A percentile compares a stretch with the other conserved stretches of the same genome.
These are phyloP conservation scores for Borostomias antarcticus DNA, from an alignment of 2,797 vertebrate species.

Conservation along the genomic window DNA sequence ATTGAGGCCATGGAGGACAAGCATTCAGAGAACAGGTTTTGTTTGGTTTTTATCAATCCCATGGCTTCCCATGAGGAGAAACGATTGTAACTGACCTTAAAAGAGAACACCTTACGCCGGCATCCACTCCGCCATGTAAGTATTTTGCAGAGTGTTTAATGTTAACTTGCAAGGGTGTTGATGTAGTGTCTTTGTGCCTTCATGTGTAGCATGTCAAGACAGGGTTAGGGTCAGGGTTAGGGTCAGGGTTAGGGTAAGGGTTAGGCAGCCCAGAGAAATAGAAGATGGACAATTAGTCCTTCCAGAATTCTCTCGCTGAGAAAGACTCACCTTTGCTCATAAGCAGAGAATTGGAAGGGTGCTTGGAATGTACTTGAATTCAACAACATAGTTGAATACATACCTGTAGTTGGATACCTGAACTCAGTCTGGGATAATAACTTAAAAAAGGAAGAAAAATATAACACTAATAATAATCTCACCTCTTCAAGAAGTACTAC, in stretches of 20 bases:
- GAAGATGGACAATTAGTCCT: constrained; percentile 38
- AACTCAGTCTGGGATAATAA: no score
- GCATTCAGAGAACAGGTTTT: constrained; percentile 77
- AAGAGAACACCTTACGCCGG: constrained; percentile 72
- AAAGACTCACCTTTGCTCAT: constrained; percentile 57
- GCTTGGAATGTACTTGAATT: neutral
- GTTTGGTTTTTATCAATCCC: constrained; percentile 79
- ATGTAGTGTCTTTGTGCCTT: constrained; percentile 40
- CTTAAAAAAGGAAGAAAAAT: no score
- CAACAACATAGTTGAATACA: no score
- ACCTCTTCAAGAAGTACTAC: no score
- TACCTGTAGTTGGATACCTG: no score
- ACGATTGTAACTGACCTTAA: constrained; percentile 80
- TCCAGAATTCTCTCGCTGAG: constrained; percentile 51
- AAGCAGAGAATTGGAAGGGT: constrained; percentile 23
- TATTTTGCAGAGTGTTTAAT: constrained; percentile 46
- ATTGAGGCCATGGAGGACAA: constrained; percentile 77
- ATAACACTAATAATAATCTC: no score
- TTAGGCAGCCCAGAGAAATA: no score
- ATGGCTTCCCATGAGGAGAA: constrained; percentile 74
- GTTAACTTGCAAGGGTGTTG: constrained; percentile 47
- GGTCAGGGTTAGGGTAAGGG: no score
- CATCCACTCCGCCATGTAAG: constrained; percentile 59
- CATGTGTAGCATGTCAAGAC: constrained; percentile 39
- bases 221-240: no score